These are phyloP conservation scores for Trachymyrmex cornetzi DNA, from an alignment of 1,140 invertebrate species.

Conservation along the genomic window DNA sequence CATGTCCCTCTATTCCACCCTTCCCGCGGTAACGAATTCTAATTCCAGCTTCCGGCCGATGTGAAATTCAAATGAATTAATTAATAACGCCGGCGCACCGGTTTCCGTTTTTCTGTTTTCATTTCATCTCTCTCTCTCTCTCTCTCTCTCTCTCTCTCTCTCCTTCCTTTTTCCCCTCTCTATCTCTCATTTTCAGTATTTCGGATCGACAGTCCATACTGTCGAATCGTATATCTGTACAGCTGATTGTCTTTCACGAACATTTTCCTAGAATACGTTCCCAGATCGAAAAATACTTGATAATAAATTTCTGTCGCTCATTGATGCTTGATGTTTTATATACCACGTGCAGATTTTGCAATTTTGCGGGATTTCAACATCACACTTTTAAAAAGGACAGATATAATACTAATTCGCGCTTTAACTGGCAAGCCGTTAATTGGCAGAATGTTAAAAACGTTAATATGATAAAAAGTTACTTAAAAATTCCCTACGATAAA, in stretches of 20 bases:
- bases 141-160: not conserved
- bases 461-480: not conserved
- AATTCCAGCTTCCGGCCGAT: conserved; percentile 30
- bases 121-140: not conserved
- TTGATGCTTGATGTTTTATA: not conserved
- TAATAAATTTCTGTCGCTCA: conserved; percentile 30
- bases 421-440: not conserved
- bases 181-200: not conserved
- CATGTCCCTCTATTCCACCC: not conserved
- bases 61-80: conserved; percentile 68
- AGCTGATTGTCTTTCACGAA: not conserved
- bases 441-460: not conserved
- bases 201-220: not conserved
- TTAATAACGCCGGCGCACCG: conserved; percentile 61
- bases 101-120: conserved; percentile 15
- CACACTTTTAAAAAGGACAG: not conserved
- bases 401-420: conserved; percentile 8
- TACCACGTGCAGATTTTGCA: not conserved
- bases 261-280: conserved; percentile 39
- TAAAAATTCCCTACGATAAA: not conserved
- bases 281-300: conserved; percentile 10
- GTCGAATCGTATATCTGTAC: conserved; percentile 15
- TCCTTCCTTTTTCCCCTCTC: not conserved
- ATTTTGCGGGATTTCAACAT: not conserved
- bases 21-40: conserved; percentile 59